These are phyloP conservation scores for Bufotes viridis DNA, from an alignment of 2,797 vertebrate species.

Conservation along the genomic window DNA sequence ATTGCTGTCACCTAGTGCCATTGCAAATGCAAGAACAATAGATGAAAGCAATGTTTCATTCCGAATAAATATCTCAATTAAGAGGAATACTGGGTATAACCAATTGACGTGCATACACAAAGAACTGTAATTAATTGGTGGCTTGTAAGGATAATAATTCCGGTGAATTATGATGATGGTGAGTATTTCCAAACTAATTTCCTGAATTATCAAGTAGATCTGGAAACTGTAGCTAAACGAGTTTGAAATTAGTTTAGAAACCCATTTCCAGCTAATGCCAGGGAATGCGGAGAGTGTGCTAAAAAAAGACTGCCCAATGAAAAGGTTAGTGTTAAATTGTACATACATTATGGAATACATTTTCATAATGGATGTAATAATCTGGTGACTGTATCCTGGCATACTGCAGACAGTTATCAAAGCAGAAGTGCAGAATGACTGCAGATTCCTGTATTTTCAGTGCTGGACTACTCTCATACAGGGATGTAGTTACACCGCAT, in stretches of 20 bases:
- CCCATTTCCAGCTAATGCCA: conserved; percentile 56
- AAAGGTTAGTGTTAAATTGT: conserved; percentile 43
- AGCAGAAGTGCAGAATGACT: neutral
- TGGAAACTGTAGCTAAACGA: conserved; percentile 59
- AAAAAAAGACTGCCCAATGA: conserved; percentile 49
- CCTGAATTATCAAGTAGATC: conserved; percentile 56
- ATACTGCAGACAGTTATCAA: neutral
- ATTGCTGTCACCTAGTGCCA: neutral
- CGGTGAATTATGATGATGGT: conserved; percentile 38
- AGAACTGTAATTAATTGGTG: conserved; percentile 3
- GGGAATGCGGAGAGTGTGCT: conserved; percentile 25
- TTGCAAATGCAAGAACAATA: neutral
- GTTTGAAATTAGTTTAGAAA: conserved; percentile 60
- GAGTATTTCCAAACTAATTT: conserved; percentile 58
- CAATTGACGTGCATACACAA: neutral
- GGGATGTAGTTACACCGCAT: neutral
- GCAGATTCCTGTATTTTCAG: neutral
- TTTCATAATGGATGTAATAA: conserved; percentile 53
- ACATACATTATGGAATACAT: conserved; percentile 33
- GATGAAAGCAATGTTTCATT: neutral
- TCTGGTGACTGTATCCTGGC: neutral
- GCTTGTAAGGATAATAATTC: conserved; percentile 36
- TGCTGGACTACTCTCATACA: neutral
- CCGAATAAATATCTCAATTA: neutral
- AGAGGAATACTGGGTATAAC: neutral